A percentile compares a stretch with the other conserved stretches of the same genome.
These are phyloP conservation scores for Nebria ingens DNA, from an alignment of 1,140 invertebrate species.

Conservation along the genomic window DNA sequence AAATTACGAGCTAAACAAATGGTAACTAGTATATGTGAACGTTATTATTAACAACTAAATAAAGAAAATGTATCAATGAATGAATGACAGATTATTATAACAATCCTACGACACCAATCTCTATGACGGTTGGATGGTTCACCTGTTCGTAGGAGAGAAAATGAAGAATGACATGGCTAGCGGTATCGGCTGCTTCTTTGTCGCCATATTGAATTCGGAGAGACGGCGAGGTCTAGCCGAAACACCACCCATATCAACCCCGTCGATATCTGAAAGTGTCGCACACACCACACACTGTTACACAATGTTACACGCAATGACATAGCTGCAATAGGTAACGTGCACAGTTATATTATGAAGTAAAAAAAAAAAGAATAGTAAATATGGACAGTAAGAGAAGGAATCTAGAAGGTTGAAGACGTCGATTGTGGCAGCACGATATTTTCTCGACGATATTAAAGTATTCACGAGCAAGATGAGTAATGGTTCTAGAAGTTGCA, in stretches of 20 bases:
- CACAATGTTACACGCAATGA: constrained; percentile 25
- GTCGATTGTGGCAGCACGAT: no score
- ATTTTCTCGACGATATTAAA: no score
- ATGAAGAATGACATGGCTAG: constrained; percentile 91
- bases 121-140: constrained; percentile 32
- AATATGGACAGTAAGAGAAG: neutral
- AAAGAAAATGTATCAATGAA: no score
- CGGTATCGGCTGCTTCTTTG: constrained; percentile 87
- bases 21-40: no score
- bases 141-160: constrained; percentile 91
- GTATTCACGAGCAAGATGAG: no score
- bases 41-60: no score
- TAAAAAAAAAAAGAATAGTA: neutral
- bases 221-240: constrained; percentile 77
- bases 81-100: no score
- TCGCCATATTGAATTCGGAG: constrained; percentile 77
- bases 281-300: constrained; percentile 29
- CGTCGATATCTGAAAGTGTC: constrained; percentile 35
- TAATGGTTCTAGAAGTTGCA: no score
- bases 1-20: neutral
- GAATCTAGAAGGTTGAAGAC: neutral
- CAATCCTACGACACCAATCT: constrained; percentile 23
- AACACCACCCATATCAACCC: constrained; percentile 49
- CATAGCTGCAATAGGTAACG: constrained; percentile 26
- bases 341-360: neutral